These are phyloP conservation scores for Tapirus indicus DNA, from an alignment of 2,797 vertebrate species.

Conservation along the genomic window DNA sequence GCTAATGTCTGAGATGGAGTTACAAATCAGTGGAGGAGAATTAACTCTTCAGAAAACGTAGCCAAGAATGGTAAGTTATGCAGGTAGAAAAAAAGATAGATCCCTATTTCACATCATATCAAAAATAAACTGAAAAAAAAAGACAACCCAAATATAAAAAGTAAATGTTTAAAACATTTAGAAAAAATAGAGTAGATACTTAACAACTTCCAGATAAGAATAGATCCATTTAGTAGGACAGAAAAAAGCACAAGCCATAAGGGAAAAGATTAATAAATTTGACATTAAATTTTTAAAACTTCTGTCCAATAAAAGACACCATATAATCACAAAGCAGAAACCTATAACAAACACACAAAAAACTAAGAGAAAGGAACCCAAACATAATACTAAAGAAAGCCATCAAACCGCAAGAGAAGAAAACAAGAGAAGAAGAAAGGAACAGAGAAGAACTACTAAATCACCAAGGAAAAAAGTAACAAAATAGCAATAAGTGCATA, in stretches of 20 bases:
- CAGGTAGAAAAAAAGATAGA: neutral
- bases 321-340: too few species aligned
- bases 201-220: neutral
- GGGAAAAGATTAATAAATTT: conserved; percentile 17
- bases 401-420: too few species aligned
- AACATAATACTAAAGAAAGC: too few species aligned
- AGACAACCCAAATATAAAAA: conserved; percentile 1
- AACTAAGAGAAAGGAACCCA: too few species aligned
- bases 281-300: neutral
- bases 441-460: too few species aligned
- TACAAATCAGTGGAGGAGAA: neutral
- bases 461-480: too few species aligned
- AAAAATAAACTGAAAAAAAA: neutral
- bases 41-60: conserved; percentile 13
- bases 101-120: neutral
- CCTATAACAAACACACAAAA: too few species aligned
- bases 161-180: neutral
- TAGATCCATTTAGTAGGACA: neutral
- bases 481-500: too few species aligned
- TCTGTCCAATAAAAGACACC: conserved; percentile 1
- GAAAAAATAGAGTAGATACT: neutral
- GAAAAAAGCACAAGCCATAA: neutral
- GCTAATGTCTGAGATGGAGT: neutral
- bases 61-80: neutral
- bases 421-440: too few species aligned